Evolutionary conservation across 2,888 invertebrate genomes (phyloP).

Genomic region (Melinaea marsaeus): DNA sequence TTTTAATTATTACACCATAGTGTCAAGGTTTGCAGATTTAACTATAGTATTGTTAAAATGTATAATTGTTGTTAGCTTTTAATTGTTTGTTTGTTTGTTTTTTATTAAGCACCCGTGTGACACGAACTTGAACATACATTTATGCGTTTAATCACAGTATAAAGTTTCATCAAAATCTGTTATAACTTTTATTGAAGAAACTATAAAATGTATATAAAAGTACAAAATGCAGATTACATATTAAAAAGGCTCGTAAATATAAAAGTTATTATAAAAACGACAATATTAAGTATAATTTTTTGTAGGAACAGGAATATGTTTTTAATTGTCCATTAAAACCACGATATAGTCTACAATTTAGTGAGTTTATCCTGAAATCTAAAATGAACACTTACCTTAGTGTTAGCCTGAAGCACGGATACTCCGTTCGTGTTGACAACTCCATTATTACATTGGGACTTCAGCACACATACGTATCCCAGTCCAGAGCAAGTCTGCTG

Average conservation of each 20-base stretch:
- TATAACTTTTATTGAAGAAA: neutral
- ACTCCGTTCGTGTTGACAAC: conserved; percentile 73
- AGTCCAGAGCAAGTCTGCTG: conserved; percentile 77
- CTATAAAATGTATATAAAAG: neutral
- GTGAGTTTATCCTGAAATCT: neutral
- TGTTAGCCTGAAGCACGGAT: conserved; percentile 68
- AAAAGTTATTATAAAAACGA: too few species aligned
- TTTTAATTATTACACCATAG: conserved; percentile 31
- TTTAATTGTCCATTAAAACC: too few species aligned
- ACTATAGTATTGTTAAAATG: conserved; percentile 12
- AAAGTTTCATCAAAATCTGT: too few species aligned
- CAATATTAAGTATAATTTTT: too few species aligned
- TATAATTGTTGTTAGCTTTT: neutral
- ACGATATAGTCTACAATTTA: neutral
- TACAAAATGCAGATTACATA: neutral
- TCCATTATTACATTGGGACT: conserved; percentile 79
- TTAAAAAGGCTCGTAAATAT: too few species aligned
- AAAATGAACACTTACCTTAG: conserved; percentile 66
- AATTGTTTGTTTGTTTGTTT: neutral
- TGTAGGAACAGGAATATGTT: too few species aligned
- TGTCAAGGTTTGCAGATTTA: conserved; percentile 26
- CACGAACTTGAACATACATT: too few species aligned
- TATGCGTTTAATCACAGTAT: too few species aligned
- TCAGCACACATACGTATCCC: conserved; percentile 79
- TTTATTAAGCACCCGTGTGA: too few species aligned